Percentiles rank a stretch among this genome's conserved stretches.
phyloP scores from a whole-genome alignment of 2,113 vertebrate genomes.

The Larimichthys crocea region DNA sequence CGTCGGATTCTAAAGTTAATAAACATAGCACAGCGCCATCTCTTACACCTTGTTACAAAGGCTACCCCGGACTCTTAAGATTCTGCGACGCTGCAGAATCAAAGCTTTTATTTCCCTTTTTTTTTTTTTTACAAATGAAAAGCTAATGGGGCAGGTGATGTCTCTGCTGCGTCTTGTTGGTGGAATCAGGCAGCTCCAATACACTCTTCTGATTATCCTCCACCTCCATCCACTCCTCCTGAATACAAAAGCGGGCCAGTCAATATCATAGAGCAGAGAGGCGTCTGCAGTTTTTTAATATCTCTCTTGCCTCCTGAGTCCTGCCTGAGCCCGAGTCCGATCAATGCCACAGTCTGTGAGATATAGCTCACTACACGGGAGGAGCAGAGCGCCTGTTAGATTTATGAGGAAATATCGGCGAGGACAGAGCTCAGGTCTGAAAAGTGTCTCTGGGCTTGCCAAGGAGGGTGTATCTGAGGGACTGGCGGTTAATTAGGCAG shows the following conservation, averaged over 20 bases:
- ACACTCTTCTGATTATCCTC: conserved; percentile 66
- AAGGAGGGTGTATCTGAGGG: conserved; percentile 38
- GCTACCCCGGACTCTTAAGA: background rate
- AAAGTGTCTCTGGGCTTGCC: conserved; percentile 55
- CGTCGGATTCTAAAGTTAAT: conserved; percentile 53
- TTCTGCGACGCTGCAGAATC: conserved; percentile 15
- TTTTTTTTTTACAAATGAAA: conserved; percentile 5
- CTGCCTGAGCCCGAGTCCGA: conserved; percentile 64
- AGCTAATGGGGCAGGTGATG: conserved; percentile 41
- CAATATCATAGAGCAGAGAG: conserved; percentile 73
- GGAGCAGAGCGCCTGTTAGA: conserved; percentile 57
- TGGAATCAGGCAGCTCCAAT: conserved; percentile 39
- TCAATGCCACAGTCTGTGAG: conserved; percentile 80
- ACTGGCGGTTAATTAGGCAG: conserved; percentile 68
- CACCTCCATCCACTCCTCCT: conserved; percentile 54
- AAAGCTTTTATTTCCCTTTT: conserved; percentile 21
- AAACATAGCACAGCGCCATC: conserved; percentile 22
- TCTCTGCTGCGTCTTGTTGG: conserved; percentile 39
- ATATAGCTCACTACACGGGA: conserved; percentile 65
- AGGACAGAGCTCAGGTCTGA: conserved; percentile 57
- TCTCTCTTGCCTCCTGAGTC: conserved; percentile 74
- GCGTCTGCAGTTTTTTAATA: conserved; percentile 75
- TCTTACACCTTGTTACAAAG: conserved; percentile 4
- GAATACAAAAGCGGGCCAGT: conserved; percentile 66
- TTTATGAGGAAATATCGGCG: conserved; percentile 70